Conservation (phyloP, 2,888 invertebrate species). For the Thyatira batis region DNA sequence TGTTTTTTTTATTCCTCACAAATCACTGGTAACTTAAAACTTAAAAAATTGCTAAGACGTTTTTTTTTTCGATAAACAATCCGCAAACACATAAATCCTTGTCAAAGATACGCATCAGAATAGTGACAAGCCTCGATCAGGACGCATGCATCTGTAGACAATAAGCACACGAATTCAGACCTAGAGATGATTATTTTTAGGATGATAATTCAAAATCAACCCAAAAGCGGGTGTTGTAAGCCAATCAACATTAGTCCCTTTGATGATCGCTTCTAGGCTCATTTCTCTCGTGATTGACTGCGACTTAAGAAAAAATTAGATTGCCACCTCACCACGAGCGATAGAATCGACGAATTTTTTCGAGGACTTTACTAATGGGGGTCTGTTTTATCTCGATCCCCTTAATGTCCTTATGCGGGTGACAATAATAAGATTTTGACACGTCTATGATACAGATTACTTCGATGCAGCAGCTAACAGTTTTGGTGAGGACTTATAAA, state of each 20-base stretch:
- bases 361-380: slow-evolving; percentile 69
- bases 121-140: slow-evolving; percentile 50
- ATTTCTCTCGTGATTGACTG: slow-evolving; percentile 78
- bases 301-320: slow-evolving; percentile 74
- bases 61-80: not conserved
- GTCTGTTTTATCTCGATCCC: slow-evolving; percentile 79
- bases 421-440: slow-evolving; percentile 80
- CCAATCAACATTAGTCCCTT: slow-evolving; percentile 78
- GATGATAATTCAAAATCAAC: slow-evolving; percentile 22
- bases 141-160: slow-evolving; percentile 14
- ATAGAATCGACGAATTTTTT: slow-evolving; percentile 74
- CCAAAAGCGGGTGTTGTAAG: slow-evolving; percentile 40
- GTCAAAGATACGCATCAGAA: slow-evolving; percentile 55
- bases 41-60: not conserved
- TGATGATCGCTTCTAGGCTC: slow-evolving; percentile 69
- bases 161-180: slow-evolving; percentile 26
- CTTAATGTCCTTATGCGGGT: slow-evolving; percentile 79
- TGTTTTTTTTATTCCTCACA: no score
- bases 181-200: slow-evolving; percentile 23
- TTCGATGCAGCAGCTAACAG: slow-evolving; percentile 14
- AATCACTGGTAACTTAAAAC: no score
- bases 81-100: slow-evolving; percentile 61
- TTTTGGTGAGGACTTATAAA: not conserved
- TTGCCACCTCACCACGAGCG: slow-evolving; percentile 74
- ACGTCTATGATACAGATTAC: slow-evolving; percentile 71